Percentiles rank a stretch among this genome's conserved stretches.
These are phyloP conservation scores for Panurus biarmicus DNA, from an alignment of 2,113 vertebrate species.

Conservation along the genomic window DNA sequence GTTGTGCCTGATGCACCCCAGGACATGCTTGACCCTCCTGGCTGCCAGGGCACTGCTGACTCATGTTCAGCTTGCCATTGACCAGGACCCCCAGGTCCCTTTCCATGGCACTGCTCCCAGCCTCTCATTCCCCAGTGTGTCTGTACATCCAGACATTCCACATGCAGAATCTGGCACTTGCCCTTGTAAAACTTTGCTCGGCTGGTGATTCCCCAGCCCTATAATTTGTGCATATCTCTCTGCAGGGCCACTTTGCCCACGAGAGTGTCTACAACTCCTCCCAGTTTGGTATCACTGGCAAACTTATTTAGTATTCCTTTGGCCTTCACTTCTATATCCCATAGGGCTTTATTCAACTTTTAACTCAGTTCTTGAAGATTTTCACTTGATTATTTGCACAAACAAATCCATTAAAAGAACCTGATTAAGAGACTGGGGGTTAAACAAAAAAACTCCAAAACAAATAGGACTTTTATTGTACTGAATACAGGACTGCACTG, in stretches of 20 bases:
- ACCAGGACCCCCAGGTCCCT: background rate
- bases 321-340: background rate
- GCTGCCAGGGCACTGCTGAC: background rate
- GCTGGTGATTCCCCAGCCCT: rapidly evolving
- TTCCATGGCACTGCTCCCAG: background rate
- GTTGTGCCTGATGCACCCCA: background rate
- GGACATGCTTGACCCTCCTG: background rate
- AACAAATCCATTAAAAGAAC: background rate
- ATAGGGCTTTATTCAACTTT: background rate
- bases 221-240: background rate
- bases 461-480: background rate
- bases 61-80: rapidly evolving
- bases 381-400: background rate
- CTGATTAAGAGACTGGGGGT: background rate
- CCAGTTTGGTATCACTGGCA: background rate
- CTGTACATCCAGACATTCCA: background rate
- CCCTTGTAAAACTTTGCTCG: background rate
- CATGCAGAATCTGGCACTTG: rapidly evolving
- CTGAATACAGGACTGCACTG: background rate
- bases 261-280: background rate
- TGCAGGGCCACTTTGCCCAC: background rate
- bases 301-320: background rate
- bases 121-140: background rate
- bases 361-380: background rate
- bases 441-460: background rate